Base-by-base conservation (phyloP, 2,888 invertebrate genomes). In the Cantharis nigra region DNA sequence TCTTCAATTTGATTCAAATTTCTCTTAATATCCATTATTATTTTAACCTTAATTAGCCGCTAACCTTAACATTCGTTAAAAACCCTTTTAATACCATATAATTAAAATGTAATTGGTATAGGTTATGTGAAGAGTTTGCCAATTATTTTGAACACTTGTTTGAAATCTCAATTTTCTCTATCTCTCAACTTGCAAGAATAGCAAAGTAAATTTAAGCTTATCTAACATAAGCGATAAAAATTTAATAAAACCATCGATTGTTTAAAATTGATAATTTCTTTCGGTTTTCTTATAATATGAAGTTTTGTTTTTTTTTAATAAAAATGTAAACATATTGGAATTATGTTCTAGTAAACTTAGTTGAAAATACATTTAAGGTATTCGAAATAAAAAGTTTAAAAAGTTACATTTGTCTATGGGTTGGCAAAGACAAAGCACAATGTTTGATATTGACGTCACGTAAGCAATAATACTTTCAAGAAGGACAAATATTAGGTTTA, bases 401-500 rank as follows among this genome's bases (percentile, higher is more conserved):
- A 67, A 18, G 23, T 20, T 23, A 23, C 20, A 65, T 71, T 28
- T 63, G 65, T 65, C 33, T 30, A 33, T 49, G 74, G 10, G 33
- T 63, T 63, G 13, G 70, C 70, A 70, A 75, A 75, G 49, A 75
- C 70, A 70, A 75, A 75, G 75, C 75, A 23, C 71, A 69, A 28
- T 70, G 75, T 70, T 75, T 70, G 70, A 70, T 75, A 75, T 75
- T 75, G 75, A 75, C 75, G 70, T 75, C 75, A 75, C 75, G 75
- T 75, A 75, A 75, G 75, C 75, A 75, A 75, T 74, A 74, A 74
- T 75, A 75, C 70, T 70, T 75, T 75, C 70, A 75, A 75, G 75
- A 63, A 70, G 75, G 75, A 71, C 71, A 75, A 75, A 75, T 75
- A 75, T 75, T 75, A 75, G 75, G 75, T 75, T 75, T 75, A 64